Percentiles rank a stretch among this genome's conserved stretches.
These are phyloP conservation scores for Maniola hyperantus DNA, from an alignment of 2,888 invertebrate genomes.

Conservation along the genomic window DNA sequence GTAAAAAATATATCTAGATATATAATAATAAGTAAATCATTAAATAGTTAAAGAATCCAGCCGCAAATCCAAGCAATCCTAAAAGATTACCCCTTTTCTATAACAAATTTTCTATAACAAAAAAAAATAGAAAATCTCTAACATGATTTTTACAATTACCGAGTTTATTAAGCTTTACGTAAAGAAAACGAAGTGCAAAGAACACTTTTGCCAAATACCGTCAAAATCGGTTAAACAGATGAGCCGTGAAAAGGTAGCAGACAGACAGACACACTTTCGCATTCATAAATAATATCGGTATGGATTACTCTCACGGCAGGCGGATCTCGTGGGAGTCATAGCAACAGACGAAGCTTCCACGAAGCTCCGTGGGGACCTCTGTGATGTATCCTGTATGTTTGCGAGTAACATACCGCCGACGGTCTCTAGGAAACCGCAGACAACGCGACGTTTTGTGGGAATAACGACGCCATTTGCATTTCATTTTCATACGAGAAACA, in stretches of 20 bases:
- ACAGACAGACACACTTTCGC: neutral
- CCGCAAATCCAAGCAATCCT: too few relatives aligned
- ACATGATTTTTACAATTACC: too few relatives aligned
- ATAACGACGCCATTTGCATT: conserved; percentile 3
- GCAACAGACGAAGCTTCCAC: neutral
- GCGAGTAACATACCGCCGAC: neutral
- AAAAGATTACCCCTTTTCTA: too few relatives aligned
- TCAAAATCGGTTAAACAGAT: too few relatives aligned
- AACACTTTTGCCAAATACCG: too few relatives aligned
- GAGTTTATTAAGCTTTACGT: too few relatives aligned
- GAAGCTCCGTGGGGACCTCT: conserved; percentile 5
- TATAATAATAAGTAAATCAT: neutral
- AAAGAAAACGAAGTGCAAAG: too few relatives aligned
- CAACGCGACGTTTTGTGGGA: conserved; percentile 8
- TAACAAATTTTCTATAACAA: too few relatives aligned
- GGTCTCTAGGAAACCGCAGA: conserved; percentile 13
- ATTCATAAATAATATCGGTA: neutral
- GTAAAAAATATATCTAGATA: too few relatives aligned
- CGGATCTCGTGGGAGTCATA: conserved; percentile 1
- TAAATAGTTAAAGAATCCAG: neutral
- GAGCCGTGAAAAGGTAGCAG: neutral
- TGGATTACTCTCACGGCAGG: conserved; percentile 1
- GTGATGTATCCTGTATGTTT: conserved; percentile 4
- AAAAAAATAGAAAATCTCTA: too few relatives aligned
- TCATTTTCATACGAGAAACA: neutral